Evolutionary conservation across 1,140 invertebrate genomes (phyloP), one percentile per base, ranked within the genome.

Genomic region (Calephelis virginiensis): DNA sequence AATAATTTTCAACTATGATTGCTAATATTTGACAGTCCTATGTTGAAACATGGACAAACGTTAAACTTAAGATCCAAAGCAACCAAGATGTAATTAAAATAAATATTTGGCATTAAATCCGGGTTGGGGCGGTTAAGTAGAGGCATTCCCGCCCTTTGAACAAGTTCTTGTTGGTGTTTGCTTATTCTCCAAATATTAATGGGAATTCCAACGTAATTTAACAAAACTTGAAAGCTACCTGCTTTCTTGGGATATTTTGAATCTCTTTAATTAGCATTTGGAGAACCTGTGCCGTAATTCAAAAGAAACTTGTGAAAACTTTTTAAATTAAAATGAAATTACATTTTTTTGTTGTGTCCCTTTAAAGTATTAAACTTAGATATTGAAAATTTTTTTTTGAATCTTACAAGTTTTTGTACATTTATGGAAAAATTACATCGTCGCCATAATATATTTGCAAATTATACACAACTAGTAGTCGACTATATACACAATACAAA

Each of bases 71-170:
- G 72, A 78, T 77, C 78, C 77, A 70, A 77, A 83, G 77, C 74
- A 80, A 77, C 78, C 73, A 68, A 80, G 80, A 80, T 81, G 80
- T 88, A 89, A 90, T 87, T 90, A 88, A 88, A 88, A 87, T 90
- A 87, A 90, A 88, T 89, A 90, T 89, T 90, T 87, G 85, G 79
- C 78, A 77, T 77, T 69, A 85, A 89, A 86, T 90, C 82, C 77
- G 77, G 83, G 82, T 81, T 73, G 80, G 75, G 74, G 85, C 73
- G 83, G 84, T 85, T 86, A 83, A 81, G 82, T 80, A 79, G 80
- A 86, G 81, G 83, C 81, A 83, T 86, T 89, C 79, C 74, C 74
- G 78, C 80, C 84, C 87, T 88, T 90, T 90, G 84, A 86, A 85
- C 80, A 84, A 88, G 72, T 90, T 87, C 75, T 82, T 88, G 85